phyloP scores from a whole-genome alignment of 1,140 invertebrate genomes.

The Neoseiulus cucumeris region DNA sequence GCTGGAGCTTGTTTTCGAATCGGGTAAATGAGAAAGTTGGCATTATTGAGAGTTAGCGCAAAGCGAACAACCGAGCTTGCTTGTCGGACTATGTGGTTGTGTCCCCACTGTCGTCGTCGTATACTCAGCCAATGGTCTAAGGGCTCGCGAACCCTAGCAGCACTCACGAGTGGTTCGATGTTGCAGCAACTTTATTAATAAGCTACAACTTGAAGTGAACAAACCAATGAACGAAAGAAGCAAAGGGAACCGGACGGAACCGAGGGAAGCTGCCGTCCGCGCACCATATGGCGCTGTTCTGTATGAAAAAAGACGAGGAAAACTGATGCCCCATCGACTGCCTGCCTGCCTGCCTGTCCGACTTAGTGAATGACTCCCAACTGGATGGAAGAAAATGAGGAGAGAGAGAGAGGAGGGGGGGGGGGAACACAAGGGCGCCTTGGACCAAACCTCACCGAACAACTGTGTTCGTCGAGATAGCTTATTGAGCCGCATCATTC shows the following conservation, averaged over 20 bases:
- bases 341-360: neutral
- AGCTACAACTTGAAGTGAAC: neutral
- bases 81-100: no score
- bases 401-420: neutral
- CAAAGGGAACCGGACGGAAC: neutral
- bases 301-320: neutral
- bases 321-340: neutral
- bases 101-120: neutral
- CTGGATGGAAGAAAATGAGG: neutral
- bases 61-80: no score
- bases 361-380: neutral
- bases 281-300: slow-evolving; percentile 22
- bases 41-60: no score
- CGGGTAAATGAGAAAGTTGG: no score
- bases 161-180: neutral
- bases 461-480: no score
- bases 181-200: slow-evolving; percentile 11
- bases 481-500: no score
- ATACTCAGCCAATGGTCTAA: neutral
- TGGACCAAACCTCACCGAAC: no score
- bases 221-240: no score
- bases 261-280: neutral
- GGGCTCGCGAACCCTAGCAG: neutral
- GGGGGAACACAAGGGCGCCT: neutral
- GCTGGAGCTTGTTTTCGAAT: no score